Percentiles rank a stretch among this genome's conserved stretches.
Conservation (phyloP, 2,113 vertebrate genomes). For the Isurus oxyrinchus region DNA sequence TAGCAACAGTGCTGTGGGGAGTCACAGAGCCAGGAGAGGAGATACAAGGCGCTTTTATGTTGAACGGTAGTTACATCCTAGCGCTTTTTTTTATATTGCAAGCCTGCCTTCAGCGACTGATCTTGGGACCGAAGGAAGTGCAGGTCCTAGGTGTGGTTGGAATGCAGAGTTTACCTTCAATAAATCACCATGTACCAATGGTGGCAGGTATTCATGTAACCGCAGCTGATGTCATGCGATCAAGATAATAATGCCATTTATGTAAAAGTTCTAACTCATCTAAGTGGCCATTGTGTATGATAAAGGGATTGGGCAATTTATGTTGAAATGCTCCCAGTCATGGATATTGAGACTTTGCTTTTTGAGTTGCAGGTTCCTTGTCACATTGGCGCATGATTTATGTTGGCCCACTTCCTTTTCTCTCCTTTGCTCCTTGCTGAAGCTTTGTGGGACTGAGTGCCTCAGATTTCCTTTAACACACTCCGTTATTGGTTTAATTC, state of each 20-base stretch:
- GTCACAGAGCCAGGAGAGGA: background rate
- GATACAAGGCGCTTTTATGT: background rate
- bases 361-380: background rate
- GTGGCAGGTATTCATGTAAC: background rate
- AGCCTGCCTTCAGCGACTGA: background rate
- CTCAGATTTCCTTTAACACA: background rate
- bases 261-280: background rate
- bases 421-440: background rate
- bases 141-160: background rate
- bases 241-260: background rate
- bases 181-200: background rate
- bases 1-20: too few species aligned
- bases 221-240: background rate
- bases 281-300: background rate
- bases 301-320: background rate
- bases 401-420: background rate
- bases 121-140: background rate
- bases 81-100: background rate
- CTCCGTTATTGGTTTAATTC: background rate
- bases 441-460: background rate
- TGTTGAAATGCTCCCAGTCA: background rate
- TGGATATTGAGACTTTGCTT: background rate
- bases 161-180: background rate
- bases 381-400: background rate
- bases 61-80: background rate